Evolutionary conservation across 2,797 vertebrate species (phyloP).

Genomic region (Micropoecilia bifurca): DNA sequence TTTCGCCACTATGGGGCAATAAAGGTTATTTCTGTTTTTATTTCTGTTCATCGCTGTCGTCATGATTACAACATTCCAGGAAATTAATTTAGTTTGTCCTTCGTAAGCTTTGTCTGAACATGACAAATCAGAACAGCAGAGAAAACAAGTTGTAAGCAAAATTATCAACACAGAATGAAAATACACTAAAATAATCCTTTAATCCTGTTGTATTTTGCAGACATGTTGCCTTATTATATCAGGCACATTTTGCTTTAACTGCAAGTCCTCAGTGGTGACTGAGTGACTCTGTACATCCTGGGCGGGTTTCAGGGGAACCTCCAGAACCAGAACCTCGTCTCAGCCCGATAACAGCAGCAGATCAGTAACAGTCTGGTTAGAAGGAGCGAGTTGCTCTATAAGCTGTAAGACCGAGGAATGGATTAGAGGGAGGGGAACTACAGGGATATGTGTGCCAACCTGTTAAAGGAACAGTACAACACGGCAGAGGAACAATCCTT

Average conservation of each 20-base stretch:
- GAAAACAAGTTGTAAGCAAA: background rate
- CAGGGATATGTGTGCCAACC: slow-evolving; percentile 66
- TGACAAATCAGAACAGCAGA: background rate
- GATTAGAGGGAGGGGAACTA: slow-evolving; percentile 45
- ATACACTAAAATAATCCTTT: background rate
- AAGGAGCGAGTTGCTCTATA: slow-evolving; percentile 60
- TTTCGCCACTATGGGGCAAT: background rate
- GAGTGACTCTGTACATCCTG: background rate
- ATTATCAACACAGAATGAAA: background rate
- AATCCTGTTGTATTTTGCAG: background rate
- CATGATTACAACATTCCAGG: background rate
- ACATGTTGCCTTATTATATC: background rate
- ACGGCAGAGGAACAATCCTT: slow-evolving; percentile 32
- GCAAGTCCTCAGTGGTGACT: background rate
- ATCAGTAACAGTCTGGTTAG: slow-evolving; percentile 42
- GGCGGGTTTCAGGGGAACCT: background rate
- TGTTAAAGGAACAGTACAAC: slow-evolving; percentile 69
- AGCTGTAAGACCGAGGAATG: slow-evolving; percentile 53
- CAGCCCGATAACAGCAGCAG: slow-evolving; percentile 3
- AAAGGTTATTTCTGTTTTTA: background rate
- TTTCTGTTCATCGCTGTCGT: background rate
- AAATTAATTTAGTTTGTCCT: background rate
- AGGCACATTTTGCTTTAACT: background rate
- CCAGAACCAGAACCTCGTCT: background rate
- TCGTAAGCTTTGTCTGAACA: background rate